These are phyloP conservation scores for Apostichopus parvimensis DNA, from an alignment of 35 echinoderm and acorn worm genomes.

Conservation along the genomic window DNA sequence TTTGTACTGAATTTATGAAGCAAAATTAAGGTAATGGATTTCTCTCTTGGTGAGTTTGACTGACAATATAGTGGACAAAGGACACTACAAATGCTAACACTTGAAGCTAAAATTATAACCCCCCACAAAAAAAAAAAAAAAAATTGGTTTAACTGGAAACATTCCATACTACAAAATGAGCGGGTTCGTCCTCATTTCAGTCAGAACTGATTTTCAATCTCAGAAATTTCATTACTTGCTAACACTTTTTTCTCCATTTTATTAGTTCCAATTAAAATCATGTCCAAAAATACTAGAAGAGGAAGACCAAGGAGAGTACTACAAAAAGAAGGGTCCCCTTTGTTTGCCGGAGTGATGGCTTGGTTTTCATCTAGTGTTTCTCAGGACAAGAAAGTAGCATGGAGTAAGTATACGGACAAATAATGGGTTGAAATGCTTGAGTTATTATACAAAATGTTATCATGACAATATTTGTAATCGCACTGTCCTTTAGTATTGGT, in stretches of 20 bases:
- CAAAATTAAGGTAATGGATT: too few species aligned
- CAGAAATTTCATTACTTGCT: neutral
- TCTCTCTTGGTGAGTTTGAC: too few species aligned
- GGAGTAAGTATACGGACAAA: neutral
- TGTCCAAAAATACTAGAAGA: neutral
- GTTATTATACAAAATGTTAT: neutral
- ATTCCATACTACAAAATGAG: too few species aligned
- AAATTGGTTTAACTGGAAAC: too few species aligned
- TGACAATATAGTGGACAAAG: too few species aligned
- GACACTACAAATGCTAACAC: too few species aligned
- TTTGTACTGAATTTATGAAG: too few species aligned
- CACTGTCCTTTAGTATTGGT: too few species aligned
- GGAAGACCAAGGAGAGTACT: neutral
- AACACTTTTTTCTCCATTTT: neutral
- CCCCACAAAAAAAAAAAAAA: too few species aligned
- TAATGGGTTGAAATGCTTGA: neutral
- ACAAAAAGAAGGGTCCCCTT: neutral
- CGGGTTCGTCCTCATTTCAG: neutral
- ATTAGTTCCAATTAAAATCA: neutral
- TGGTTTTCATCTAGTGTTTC: conserved; percentile 7
- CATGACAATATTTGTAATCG: too few species aligned
- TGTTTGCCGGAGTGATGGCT: neutral
- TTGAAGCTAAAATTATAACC: too few species aligned
- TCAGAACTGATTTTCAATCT: neutral
- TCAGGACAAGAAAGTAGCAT: neutral